Percentiles rank a stretch among this genome's conserved stretches.
Conservation (phyloP, 2,888 invertebrate genomes). For the Horisme vitalbata region DNA sequence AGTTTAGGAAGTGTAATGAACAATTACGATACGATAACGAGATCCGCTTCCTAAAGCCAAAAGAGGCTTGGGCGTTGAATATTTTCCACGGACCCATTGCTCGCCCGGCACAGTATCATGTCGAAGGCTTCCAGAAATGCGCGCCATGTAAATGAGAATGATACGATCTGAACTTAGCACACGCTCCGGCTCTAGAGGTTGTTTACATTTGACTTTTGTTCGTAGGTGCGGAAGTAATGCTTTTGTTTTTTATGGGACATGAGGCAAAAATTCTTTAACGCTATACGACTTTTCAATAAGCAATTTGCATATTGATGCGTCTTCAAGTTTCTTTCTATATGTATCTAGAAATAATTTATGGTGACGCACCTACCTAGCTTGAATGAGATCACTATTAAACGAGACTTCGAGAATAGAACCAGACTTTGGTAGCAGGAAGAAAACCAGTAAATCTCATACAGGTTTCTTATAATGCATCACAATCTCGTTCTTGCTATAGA, state of each 20-base stretch:
- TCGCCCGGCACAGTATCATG: slow-evolving; percentile 28
- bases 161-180: slow-evolving; percentile 54
- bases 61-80: slow-evolving; percentile 32
- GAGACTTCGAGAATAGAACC: slow-evolving; percentile 7
- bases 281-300: slow-evolving; percentile 11
- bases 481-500: slow-evolving; percentile 26
- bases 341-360: too few relatives aligned
- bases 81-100: slow-evolving; percentile 29
- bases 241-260: slow-evolving; percentile 64
- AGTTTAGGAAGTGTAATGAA: slow-evolving; percentile 72
- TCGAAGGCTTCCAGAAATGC: slow-evolving; percentile 35
- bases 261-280: slow-evolving; percentile 22
- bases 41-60: slow-evolving; percentile 71
- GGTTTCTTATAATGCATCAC: slow-evolving; percentile 27
- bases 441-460: slow-evolving; percentile 26
- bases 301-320: slow-evolving; percentile 10
- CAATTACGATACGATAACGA: slow-evolving; percentile 63
- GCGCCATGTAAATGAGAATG: slow-evolving; percentile 47
- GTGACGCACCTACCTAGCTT: slow-evolving; percentile 1
- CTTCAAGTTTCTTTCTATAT: slow-evolving; percentile 9
- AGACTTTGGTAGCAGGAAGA: slow-evolving; percentile 28
- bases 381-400: slow-evolving; percentile 2
- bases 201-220: slow-evolving; percentile 81
- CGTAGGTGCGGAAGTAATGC: slow-evolving; percentile 71
- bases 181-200: slow-evolving; percentile 66